phyloP scores from a whole-genome alignment of 2,888 invertebrate species.

The Orthosia gracilis region DNA sequence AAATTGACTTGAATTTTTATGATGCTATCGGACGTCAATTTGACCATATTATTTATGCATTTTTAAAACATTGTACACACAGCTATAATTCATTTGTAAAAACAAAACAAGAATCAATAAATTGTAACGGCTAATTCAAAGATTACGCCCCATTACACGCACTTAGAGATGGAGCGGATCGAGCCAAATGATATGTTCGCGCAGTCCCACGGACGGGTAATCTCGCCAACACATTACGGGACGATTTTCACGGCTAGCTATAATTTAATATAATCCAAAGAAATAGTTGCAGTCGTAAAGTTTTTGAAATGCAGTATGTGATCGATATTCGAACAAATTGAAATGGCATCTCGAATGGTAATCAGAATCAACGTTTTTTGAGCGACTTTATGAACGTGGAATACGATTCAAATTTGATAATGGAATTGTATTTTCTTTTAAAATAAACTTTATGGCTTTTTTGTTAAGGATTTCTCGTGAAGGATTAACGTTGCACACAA shows the following conservation, averaged over 20 bases:
- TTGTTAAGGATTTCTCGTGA: conserved; percentile 58
- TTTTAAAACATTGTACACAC: conserved; percentile 49
- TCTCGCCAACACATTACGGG: conserved; percentile 89
- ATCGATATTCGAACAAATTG: conserved; percentile 69
- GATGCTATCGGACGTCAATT: conserved; percentile 29
- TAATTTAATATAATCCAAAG: conserved; percentile 91
- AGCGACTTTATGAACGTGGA: conserved; percentile 63
- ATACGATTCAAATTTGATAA: conserved; percentile 75
- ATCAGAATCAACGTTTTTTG: conserved; percentile 47
- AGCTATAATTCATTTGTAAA: conserved; percentile 72
- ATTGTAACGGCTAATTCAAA: conserved; percentile 87
- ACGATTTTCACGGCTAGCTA: conserved; percentile 90
- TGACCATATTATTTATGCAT: conserved; percentile 32
- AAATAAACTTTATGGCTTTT: conserved; percentile 67
- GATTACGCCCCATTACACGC: conserved; percentile 86
- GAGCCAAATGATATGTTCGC: conserved; percentile 86
- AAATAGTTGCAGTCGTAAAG: conserved; percentile 86
- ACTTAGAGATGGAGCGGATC: conserved; percentile 83
- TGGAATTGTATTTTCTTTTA: conserved; percentile 47
- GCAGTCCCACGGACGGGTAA: conserved; percentile 88
- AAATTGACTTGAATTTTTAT: conserved; percentile 54
- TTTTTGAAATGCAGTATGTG: conserved; percentile 68
- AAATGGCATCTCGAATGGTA: conserved; percentile 53
- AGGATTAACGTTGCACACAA: conserved; percentile 75
- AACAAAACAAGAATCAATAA: conserved; percentile 85